A percentile compares a stretch with the other conserved stretches of the same genome.
Conservation (phyloP, 1,140 invertebrate genomes). For the Hylyphantes graminicola region DNA sequence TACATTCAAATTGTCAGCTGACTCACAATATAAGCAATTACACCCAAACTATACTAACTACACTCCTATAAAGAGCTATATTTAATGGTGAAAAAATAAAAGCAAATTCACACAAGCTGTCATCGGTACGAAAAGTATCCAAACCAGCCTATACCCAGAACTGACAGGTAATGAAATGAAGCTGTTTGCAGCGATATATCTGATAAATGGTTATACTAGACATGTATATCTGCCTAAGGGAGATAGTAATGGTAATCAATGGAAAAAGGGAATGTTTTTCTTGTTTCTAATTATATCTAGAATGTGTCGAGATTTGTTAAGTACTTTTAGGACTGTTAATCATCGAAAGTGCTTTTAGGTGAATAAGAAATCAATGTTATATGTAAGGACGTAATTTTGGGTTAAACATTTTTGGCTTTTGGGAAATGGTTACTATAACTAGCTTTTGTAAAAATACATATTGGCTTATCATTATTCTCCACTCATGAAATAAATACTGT, state of each 20-base stretch:
- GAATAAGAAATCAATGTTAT: neutral
- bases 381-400: neutral
- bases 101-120: neutral
- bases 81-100: conserved; percentile 19
- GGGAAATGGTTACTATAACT: no score
- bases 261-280: conserved; percentile 5
- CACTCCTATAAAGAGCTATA: conserved; percentile 16
- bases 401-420: neutral
- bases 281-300: conserved; percentile 11
- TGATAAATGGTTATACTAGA: conserved; percentile 34
- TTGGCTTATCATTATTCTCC: no score
- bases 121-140: conserved; percentile 32
- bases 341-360: conserved; percentile 28
- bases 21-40: conserved; percentile 5
- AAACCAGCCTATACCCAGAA: neutral
- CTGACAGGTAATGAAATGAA: conserved; percentile 53
- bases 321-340: conserved; percentile 20
- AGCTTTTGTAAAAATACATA: no score
- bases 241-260: conserved; percentile 16
- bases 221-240: conserved; percentile 17
- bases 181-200: conserved; percentile 30
- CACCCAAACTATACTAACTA: neutral
- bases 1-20: conserved; percentile 14
- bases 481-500: no score
- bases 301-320: conserved; percentile 17